Percentiles rank a stretch among this genome's conserved stretches.
These are phyloP conservation scores for Mantis religiosa DNA, from an alignment of 2,888 invertebrate species.

Conservation along the genomic window DNA sequence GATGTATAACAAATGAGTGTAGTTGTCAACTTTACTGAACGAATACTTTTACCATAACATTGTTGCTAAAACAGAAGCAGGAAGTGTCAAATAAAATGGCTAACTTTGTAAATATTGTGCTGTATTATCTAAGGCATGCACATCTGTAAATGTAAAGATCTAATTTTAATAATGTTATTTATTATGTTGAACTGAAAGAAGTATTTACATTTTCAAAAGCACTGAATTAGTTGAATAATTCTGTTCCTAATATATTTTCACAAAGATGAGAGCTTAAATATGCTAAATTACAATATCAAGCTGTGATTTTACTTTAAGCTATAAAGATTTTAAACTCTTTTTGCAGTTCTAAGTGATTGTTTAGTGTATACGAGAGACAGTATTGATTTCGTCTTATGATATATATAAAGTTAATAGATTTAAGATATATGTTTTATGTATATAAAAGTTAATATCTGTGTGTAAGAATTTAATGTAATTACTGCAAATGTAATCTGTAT, in stretches of 20 bases:
- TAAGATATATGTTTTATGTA: not conserved
- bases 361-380: not conserved
- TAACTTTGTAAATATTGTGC: too few relatives aligned
- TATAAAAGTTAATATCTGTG: not conserved
- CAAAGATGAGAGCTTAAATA: not conserved
- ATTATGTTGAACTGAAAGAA: not conserved
- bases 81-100: too few relatives aligned
- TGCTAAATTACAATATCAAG: not conserved
- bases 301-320: not conserved
- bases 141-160: not conserved
- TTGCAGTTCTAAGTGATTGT: too few relatives aligned
- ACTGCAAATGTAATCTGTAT: not conserved
- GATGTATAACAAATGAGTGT: too few relatives aligned
- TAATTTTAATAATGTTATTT: not conserved
- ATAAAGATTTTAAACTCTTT: not conserved
- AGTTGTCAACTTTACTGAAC: too few relatives aligned
- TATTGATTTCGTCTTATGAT: not conserved
- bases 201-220: not conserved
- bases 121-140: not conserved
- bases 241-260: not conserved
- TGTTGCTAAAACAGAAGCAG: too few relatives aligned
- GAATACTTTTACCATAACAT: too few relatives aligned
- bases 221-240: not conserved
- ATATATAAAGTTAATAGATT: not conserved
- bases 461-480: not conserved